Conservation (phyloP, 2,888 invertebrate genomes). For the Podabrus alpinus region DNA sequence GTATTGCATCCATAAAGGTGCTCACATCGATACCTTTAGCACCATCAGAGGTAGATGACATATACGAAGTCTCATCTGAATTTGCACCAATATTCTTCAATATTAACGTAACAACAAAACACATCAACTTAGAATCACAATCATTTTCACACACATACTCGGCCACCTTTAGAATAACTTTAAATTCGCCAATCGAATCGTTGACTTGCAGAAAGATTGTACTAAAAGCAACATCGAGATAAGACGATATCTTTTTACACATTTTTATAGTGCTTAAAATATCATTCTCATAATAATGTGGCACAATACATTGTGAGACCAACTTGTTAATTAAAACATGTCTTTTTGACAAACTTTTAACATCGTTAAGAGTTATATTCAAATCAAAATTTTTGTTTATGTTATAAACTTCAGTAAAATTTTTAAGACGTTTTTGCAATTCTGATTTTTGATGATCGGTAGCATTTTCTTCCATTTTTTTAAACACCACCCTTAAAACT, state of each 20-base stretch:
- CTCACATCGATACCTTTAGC: conserved; percentile 3
- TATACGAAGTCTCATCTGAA: background rate
- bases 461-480: conserved; percentile 18
- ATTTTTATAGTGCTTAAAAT: conserved; percentile 9
- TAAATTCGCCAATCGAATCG: conserved; percentile 34
- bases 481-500: conserved; percentile 22
- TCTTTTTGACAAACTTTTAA: conserved; percentile 19
- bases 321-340: conserved; percentile 31
- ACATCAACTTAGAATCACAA: conserved; percentile 33
- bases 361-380: conserved; percentile 25
- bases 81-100: conserved; percentile 35
- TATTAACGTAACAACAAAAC: conserved; percentile 38
- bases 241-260: conserved; percentile 37
- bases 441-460: background rate
- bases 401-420: conserved; percentile 28
- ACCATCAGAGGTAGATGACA: background rate
- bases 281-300: conserved; percentile 10
- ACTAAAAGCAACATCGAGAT: conserved; percentile 33
- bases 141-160: conserved; percentile 34
- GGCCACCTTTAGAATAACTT: conserved; percentile 35
- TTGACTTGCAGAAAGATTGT: conserved; percentile 38
- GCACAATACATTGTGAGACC: conserved; percentile 22
- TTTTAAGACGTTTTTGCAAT: conserved; percentile 16
- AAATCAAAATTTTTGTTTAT: conserved; percentile 32
- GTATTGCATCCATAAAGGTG: conserved; percentile 29